Percentiles rank a stretch among this genome's conserved stretches.
These are phyloP conservation scores for Eustalomyia histrio DNA, from an alignment of 2,888 invertebrate species.

Conservation along the genomic window DNA sequence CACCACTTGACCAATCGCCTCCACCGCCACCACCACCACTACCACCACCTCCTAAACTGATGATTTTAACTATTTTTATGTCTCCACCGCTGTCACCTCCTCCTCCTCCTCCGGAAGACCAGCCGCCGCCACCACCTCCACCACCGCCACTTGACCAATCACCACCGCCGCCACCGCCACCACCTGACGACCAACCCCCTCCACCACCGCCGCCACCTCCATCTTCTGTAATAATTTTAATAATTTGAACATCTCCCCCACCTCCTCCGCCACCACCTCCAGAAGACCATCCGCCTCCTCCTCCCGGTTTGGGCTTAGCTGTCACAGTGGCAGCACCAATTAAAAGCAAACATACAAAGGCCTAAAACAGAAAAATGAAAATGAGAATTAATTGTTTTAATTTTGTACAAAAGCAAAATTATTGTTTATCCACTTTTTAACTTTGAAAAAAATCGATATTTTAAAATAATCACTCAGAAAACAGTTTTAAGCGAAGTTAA, in stretches of 20 bases:
- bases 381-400: neutral
- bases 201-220: slow-evolving; percentile 66
- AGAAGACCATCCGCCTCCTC: slow-evolving; percentile 70
- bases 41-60: too few relatives aligned
- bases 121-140: slow-evolving; percentile 67
- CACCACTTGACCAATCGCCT: slow-evolving; percentile 66
- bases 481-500: too few relatives aligned
- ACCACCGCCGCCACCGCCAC: slow-evolving; percentile 62
- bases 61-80: too few relatives aligned
- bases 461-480: too few relatives aligned
- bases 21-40: slow-evolving; percentile 65
- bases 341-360: slow-evolving; percentile 75
- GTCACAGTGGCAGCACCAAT: slow-evolving; percentile 76
- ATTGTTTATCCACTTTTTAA: too few relatives aligned
- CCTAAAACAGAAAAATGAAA: slow-evolving; percentile 66
- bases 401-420: neutral
- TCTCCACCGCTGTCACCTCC: slow-evolving; percentile 65
- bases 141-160: slow-evolving; percentile 63
- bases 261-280: slow-evolving; percentile 65
- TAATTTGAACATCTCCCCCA: slow-evolving; percentile 68
- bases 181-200: slow-evolving; percentile 63
- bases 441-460: too few relatives aligned
- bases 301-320: slow-evolving; percentile 75
- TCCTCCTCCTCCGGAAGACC: slow-evolving; percentile 60
- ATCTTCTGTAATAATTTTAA: slow-evolving; percentile 67